phyloP scores from a whole-genome alignment of 2,113 vertebrate genomes.

The Catharus fuscescens region DNA sequence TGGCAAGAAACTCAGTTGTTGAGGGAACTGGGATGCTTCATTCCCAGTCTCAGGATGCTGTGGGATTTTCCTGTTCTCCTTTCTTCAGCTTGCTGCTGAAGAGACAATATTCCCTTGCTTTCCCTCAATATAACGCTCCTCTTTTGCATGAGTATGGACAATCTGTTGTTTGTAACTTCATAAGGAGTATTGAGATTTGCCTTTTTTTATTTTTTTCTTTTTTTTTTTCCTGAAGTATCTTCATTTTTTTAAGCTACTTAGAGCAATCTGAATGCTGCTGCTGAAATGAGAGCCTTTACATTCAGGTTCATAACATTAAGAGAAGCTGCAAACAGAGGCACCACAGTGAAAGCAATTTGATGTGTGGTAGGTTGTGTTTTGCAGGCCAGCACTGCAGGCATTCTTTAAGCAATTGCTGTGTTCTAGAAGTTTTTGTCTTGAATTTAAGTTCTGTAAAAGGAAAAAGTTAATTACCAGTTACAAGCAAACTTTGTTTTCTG shows the following conservation, averaged over 20 bases:
- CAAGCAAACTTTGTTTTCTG: background rate
- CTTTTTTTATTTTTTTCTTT: background rate
- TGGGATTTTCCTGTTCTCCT: background rate
- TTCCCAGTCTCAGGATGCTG: background rate
- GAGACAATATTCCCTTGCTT: background rate
- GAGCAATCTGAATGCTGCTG: background rate
- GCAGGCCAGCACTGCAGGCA: background rate
- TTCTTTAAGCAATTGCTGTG: background rate
- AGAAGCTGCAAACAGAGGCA: background rate
- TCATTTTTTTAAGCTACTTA: background rate
- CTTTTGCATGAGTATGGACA: background rate
- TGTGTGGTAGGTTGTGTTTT: background rate
- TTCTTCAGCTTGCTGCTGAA: background rate
- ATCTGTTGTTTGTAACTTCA: background rate
- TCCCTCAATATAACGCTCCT: background rate
- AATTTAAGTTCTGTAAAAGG: background rate
- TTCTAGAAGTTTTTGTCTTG: background rate
- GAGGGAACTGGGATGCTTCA: background rate
- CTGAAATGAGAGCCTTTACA: background rate
- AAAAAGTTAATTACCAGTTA: background rate
- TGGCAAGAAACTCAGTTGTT: conserved; percentile 41
- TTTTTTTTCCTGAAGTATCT: too few relatives aligned
- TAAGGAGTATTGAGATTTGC: background rate
- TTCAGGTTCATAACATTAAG: background rate
- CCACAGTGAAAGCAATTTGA: background rate